Conservation (phyloP, 1,140 invertebrate genomes). For the Mycetomoellerius zeteki region DNA sequence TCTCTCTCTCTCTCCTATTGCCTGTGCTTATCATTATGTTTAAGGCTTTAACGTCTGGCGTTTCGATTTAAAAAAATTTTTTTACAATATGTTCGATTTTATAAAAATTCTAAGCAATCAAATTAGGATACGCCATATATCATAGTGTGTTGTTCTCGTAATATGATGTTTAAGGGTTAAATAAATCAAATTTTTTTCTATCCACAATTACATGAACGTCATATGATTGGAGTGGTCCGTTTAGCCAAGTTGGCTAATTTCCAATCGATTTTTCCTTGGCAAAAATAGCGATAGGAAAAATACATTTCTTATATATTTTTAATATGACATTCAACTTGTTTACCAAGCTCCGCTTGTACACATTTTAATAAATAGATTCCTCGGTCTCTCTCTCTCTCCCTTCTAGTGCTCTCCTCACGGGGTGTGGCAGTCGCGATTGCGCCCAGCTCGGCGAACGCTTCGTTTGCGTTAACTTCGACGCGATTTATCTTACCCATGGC, state of each 20-base stretch:
- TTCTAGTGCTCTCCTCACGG: neutral
- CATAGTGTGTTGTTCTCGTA: too few relatives aligned
- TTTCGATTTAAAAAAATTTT: too few relatives aligned
- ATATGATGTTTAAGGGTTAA: too few relatives aligned
- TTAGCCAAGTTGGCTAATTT: neutral
- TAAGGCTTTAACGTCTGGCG: too few relatives aligned
- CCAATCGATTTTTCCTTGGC: neutral
- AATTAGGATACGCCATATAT: too few relatives aligned
- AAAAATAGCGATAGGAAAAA: neutral
- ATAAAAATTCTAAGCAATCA: too few relatives aligned
- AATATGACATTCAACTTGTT: neutral
- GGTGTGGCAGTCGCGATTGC: constrained; percentile 40
- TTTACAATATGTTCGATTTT: too few relatives aligned
- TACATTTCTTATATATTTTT: neutral
- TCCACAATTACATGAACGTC: neutral
- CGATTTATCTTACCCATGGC: constrained; percentile 73
- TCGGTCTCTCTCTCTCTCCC: neutral
- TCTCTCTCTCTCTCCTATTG: too few relatives aligned
- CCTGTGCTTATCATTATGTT: too few relatives aligned
- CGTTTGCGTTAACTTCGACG: constrained; percentile 72
- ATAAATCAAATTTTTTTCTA: neutral
- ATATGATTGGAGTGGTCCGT: neutral
- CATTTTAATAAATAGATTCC: constrained; percentile 37
- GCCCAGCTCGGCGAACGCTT: constrained; percentile 26
- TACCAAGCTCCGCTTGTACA: neutral